Conservation (phyloP, 2,888 invertebrate genomes). For the Dendrolimus pini region DNA sequence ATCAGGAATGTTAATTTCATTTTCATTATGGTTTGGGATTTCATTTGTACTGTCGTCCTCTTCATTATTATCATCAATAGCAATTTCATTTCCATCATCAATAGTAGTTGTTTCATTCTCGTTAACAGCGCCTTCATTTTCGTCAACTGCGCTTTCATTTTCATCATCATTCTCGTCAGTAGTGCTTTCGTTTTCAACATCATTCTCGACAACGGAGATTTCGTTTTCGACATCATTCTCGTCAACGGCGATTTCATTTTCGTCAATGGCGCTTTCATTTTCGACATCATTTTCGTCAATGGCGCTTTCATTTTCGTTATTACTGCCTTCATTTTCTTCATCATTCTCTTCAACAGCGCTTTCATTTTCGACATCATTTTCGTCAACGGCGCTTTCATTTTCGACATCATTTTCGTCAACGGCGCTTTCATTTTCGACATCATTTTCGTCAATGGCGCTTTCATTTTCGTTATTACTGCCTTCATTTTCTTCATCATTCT, state of each 20-base stretch:
- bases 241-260: constrained; percentile 7
- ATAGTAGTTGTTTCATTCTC: constrained; percentile 6
- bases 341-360: constrained; percentile 7
- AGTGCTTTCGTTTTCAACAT: constrained; percentile 11
- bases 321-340: constrained; percentile 4
- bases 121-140: constrained; percentile 1
- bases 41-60: constrained; percentile 14
- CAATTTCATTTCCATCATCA: constrained; percentile 8
- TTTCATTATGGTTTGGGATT: constrained; percentile 7
- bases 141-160: constrained; percentile 7
- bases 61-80: constrained; percentile 8
- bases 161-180: constrained; percentile 9
- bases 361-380: constrained; percentile 9
- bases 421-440: constrained; percentile 5
- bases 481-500: constrained; percentile 5
- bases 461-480: constrained; percentile 10
- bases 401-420: constrained; percentile 7
- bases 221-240: constrained; percentile 12
- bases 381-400: constrained; percentile 10
- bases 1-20: constrained; percentile 11
- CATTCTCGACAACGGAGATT: constrained; percentile 8
- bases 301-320: constrained; percentile 12
- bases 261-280: constrained; percentile 7
- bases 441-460: constrained; percentile 8
- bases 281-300: constrained; percentile 6